A percentile compares a stretch with the other conserved stretches of the same genome.
Conservation (phyloP, 2,888 invertebrate genomes). For the Campopleginae sp. region DNA sequence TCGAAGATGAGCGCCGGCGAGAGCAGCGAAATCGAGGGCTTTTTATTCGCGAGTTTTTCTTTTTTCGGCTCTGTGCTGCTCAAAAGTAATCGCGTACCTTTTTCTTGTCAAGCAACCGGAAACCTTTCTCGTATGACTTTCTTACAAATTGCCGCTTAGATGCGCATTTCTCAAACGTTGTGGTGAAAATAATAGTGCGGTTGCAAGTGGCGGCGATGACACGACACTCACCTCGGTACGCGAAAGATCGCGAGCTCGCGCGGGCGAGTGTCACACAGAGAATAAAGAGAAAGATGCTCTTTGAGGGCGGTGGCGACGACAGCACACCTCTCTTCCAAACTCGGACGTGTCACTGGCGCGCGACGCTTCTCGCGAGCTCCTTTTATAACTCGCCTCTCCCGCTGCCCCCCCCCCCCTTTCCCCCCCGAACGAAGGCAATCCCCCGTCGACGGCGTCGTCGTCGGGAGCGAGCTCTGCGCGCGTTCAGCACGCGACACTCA, state of each 20-base stretch:
- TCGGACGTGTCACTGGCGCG: slow-evolving; percentile 80
- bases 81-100: neutral
- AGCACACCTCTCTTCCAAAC: slow-evolving; percentile 66
- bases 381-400: slow-evolving; percentile 79
- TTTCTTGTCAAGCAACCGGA: neutral
- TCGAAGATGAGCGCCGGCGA: neutral
- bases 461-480: slow-evolving; percentile 76
- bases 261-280: slow-evolving; percentile 25
- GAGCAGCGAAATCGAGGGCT: neutral
- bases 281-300: neutral
- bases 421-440: slow-evolving; percentile 7
- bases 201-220: neutral
- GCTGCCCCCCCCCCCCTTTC: slow-evolving; percentile 47
- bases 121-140: neutral
- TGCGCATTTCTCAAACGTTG: neutral
- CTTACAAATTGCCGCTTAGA: neutral
- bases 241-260: slow-evolving; percentile 47
- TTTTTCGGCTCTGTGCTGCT: neutral
- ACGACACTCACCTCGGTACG: slow-evolving; percentile 24
- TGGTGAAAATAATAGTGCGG: neutral
- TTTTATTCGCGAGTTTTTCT: neutral
- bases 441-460: slow-evolving; percentile 1
- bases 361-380: slow-evolving; percentile 77
- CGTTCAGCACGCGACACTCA: slow-evolving; percentile 70
- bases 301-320: slow-evolving; percentile 16